phyloP scores from a whole-genome alignment of 2,888 invertebrate species.

The Drosophila basisetae region DNA sequence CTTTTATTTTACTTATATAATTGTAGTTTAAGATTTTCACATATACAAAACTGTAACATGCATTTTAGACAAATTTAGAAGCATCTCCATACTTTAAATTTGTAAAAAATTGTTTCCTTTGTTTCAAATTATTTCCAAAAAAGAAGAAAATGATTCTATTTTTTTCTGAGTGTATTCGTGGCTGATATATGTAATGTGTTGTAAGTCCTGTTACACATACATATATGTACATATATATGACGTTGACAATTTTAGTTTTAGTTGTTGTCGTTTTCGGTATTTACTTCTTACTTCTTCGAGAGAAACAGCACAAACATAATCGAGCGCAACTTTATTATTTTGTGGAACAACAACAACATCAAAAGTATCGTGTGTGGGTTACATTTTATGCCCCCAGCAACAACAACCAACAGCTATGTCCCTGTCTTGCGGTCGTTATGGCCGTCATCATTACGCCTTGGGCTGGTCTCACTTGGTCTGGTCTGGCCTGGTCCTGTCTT shows the following conservation, averaged over 20 bases:
- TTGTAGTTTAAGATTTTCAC: neutral
- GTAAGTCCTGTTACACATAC: constrained; percentile 62
- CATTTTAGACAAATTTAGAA: neutral
- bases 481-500: constrained; percentile 18
- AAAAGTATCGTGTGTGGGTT: constrained; percentile 35
- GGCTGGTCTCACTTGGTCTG: constrained; percentile 43
- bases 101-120: neutral
- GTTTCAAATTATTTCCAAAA: neutral
- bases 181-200: constrained; percentile 65
- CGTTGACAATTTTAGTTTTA: constrained; percentile 78
- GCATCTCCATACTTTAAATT: neutral
- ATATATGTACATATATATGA: constrained; percentile 32
- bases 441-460: constrained; percentile 74
- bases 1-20: neutral
- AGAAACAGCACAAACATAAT: constrained; percentile 64
- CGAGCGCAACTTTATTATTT: constrained; percentile 80
- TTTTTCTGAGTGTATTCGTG: constrained; percentile 14
- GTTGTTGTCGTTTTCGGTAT: constrained; percentile 72
- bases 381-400: constrained; percentile 44
- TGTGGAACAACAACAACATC: constrained; percentile 56
- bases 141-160: neutral
- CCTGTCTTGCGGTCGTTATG: constrained; percentile 59
- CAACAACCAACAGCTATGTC: constrained; percentile 3
- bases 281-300: constrained; percentile 56
- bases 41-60: neutral